Evolutionary conservation across 2,797 vertebrate genomes (phyloP), one percentile per base, ranked within the genome.

Genomic region (Pseudotriccus pelzelni): DNA sequence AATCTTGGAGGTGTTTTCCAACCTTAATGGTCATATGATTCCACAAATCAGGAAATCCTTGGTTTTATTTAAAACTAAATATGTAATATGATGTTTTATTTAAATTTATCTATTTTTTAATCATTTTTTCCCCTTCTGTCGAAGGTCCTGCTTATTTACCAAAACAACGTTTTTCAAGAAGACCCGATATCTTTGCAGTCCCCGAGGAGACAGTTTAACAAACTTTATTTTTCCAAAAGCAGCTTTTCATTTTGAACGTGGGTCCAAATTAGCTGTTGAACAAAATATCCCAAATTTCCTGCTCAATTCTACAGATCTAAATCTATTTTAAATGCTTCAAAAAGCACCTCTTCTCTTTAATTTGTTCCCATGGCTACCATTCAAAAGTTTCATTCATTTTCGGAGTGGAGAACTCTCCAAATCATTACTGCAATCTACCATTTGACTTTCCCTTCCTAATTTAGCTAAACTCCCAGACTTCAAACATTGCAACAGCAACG

Each of bases 321-420:
- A 77, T 91, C 78, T 91, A 67, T 92, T 93, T 91, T 60, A 89
- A 91, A 83, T 21, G 39, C 56, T 70, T 91, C 72, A 12, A 60
- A 56, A 95, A 95, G 72, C 25, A 64, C 68, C 72, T 89, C 77
- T 77, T 77, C 76, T 87, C 74, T 83, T 95, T 93, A 92, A 92
- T 94, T 96, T 80, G 84, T 95, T 93, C 94, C 96, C 94, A 96
- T 95, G 91, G 87, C 91, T 87, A 94, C 95, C 75, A 92, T 89
- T 93, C 72, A 94, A 76, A 93, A 96, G 64, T 95, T 95, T 87
- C 78, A 82, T 92, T 96, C 84, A 53, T 93, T 93, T 93, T 70
- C 24, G 4, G 59, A 84, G 70, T 5, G 10, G 36, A 21, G 79
- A 36, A 66, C 80, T 77, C 75, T 77, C 85, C 78, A 87, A 34